Conservation (phyloP, 2,113 vertebrate genomes). For the Percopsis transmontana region DNA sequence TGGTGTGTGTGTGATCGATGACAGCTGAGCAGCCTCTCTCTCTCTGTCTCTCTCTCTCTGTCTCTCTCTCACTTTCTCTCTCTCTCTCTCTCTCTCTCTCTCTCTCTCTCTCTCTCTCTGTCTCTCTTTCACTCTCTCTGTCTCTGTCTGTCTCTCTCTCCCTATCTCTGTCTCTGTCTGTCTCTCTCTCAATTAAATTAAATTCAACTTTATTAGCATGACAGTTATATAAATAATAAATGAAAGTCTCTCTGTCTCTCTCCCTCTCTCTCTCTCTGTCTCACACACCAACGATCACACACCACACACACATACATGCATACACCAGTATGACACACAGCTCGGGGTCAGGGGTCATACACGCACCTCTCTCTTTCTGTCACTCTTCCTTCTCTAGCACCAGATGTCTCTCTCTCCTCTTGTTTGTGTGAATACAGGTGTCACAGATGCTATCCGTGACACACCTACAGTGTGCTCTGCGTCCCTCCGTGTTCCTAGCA, state of each 20-base stretch:
- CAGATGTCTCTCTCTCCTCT: constrained; percentile 26
- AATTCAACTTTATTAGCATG: too few species aligned
- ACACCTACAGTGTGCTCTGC: too few species aligned
- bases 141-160: too few species aligned
- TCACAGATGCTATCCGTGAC: constrained; percentile 10
- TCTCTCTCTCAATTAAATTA: too few species aligned
- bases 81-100: too few species aligned
- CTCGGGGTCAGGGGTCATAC: constrained; percentile 87
- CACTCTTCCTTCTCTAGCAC: constrained; percentile 38
- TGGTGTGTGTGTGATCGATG: constrained; percentile 81
- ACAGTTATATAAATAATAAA: too few species aligned
- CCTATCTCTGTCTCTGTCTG: too few species aligned
- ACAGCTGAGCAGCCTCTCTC: constrained; percentile 57
- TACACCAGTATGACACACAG: constrained; percentile 79
- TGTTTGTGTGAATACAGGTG: constrained; percentile 35
- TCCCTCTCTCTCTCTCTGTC: too few species aligned
- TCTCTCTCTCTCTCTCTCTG: constrained; percentile 32
- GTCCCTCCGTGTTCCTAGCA: neutral
- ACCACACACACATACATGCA: constrained; percentile 31
- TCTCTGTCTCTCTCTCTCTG: constrained; percentile 39
- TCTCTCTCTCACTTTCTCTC: constrained; percentile 27
- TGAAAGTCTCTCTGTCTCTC: too few species aligned
- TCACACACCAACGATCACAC: neutral
- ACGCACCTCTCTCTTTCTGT: constrained; percentile 26
- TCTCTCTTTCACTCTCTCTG: too few species aligned